Evolutionary conservation across 2,888 invertebrate species (phyloP), one percentile per base, ranked within the genome.

Genomic region (Ophion obscuratus): DNA sequence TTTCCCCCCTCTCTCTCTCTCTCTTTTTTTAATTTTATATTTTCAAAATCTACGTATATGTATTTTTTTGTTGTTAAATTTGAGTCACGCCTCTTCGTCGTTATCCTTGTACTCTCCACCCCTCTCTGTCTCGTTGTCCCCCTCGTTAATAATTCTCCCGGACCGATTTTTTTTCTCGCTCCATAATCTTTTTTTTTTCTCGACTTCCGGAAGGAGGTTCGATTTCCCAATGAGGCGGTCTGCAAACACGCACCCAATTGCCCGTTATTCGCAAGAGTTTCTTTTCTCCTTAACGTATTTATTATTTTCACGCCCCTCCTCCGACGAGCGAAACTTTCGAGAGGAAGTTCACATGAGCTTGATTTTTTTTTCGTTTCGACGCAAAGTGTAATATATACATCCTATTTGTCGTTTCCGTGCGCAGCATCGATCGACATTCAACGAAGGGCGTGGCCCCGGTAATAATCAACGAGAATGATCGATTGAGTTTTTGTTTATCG

Each of bases 61-160:
- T 53, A 17, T 53, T 14, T 53, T 5, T 53, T 14, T 27, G 7
- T 14, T 3, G 3, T 53, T 27, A 70, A 17, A 67, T 67, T 70
- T 53, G 27, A 6, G 24, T 53, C 47, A 27, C 70, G 27, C 17
- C 24, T 40, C 40, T 40, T 40, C 40, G 59, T 61, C 74, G 20
- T 31, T 9, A 53, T 47, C 31, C 14, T n/a, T 1, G 27, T 53
- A 20, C 10, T 64, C 59, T 76, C 27, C 31, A 17, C 59, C 20
- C 40, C 40, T 40, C 36, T 36, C 40, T 9, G 40, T 9, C 0
- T 40, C 2, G 40, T 47, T 27, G 75, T 81, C 85, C 77, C 83
- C 75, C 76, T 85, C 77, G 59, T 84, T 84, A 84, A 86, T 87
- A 85, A 83, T 71, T 71, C 64, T 62, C 20, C 70, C 70, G 67